Conservation (phyloP, 1,140 invertebrate genomes). For the Diachasmimorpha longicaudata region DNA sequence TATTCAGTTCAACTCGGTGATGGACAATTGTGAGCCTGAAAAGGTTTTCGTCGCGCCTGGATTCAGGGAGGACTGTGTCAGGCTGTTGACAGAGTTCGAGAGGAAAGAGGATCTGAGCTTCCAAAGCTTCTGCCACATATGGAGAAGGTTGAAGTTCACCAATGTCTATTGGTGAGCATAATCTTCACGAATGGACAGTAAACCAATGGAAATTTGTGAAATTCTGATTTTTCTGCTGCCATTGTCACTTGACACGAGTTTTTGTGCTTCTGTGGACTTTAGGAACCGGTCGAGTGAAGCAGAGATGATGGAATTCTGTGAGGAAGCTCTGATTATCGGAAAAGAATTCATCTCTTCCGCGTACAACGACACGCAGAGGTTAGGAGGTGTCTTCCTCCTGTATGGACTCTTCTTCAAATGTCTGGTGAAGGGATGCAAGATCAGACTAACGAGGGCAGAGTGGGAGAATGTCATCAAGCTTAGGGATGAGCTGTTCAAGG, state of each 20-base stretch:
- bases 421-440: conserved; percentile 47
- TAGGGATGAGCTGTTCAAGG: conserved; percentile 42
- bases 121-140: conserved; percentile 47
- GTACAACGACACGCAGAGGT: conserved; percentile 43
- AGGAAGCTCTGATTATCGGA: conserved; percentile 50
- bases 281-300: conserved; percentile 43
- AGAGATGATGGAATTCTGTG: conserved; percentile 52
- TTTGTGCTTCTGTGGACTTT: neutral
- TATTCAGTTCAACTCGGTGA: neutral
- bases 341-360: conserved; percentile 50
- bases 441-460: conserved; percentile 48
- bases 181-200: neutral
- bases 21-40: neutral
- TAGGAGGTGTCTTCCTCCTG: conserved; percentile 54
- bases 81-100: conserved; percentile 46
- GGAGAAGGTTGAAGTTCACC: conserved; percentile 55
- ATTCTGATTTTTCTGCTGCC: neutral
- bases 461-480: conserved; percentile 47
- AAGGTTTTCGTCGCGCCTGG: conserved; percentile 29
- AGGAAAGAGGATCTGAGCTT: conserved; percentile 42
- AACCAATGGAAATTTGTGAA: conserved; percentile 5
- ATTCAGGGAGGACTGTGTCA: conserved; percentile 48
- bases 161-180: conserved; percentile 51
- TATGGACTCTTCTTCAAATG: conserved; percentile 58
- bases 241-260: too few species aligned